Evolutionary conservation across 2,888 invertebrate genomes (phyloP).

Genomic region (Blastobasis lacticolella): DNA sequence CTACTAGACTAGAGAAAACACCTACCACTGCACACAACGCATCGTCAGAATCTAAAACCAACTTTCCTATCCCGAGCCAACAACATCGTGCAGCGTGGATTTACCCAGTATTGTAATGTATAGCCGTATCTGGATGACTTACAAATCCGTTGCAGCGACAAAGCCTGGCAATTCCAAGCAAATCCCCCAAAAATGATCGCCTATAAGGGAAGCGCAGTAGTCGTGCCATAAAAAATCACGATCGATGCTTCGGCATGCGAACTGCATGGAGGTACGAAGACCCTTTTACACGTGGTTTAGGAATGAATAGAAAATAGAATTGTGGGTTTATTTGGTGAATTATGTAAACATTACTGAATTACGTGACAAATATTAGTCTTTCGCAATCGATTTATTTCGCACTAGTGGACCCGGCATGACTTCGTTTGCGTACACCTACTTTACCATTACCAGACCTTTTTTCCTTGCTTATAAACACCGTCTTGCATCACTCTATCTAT

Average conservation of each 20-base stretch:
- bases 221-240: conserved; percentile 50
- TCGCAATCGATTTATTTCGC: too few relatives aligned
- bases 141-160: conserved; percentile 44
- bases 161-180: conserved; percentile 54
- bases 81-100: conserved; percentile 15
- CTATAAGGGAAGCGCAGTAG: conserved; percentile 55
- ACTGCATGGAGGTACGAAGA: conserved; percentile 33
- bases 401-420: too few relatives aligned
- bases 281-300: neutral
- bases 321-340: too few relatives aligned
- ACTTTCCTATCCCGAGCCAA: neutral
- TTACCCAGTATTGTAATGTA: conserved; percentile 43
- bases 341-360: too few relatives aligned
- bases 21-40: too few relatives aligned
- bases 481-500: too few relatives aligned
- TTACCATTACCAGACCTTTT: too few relatives aligned
- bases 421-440: too few relatives aligned
- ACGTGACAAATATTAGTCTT: too few relatives aligned
- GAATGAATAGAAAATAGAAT: too few relatives aligned
- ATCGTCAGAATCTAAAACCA: neutral
- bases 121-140: conserved; percentile 38
- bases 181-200: conserved; percentile 61
- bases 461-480: too few relatives aligned
- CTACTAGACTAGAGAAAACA: too few relatives aligned
- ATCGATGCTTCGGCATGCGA: conserved; percentile 42